phyloP scores from a whole-genome alignment of 1,140 invertebrate genomes.

The Hyles euphorbiae region DNA sequence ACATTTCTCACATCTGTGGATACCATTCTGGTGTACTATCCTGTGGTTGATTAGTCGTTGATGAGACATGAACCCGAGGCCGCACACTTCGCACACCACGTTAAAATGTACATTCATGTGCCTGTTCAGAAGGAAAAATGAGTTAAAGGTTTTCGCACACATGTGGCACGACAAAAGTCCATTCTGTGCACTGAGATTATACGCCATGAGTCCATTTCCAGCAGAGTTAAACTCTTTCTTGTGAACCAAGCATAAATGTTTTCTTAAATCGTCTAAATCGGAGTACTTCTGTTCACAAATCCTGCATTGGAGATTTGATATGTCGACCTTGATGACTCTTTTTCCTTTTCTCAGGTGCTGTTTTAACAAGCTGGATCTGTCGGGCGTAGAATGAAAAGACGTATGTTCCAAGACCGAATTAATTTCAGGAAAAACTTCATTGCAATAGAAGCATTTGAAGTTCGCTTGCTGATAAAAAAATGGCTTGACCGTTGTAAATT shows the following conservation, averaged over 20 bases:
- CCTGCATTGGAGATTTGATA: slow-evolving; percentile 53
- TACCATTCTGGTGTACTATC: slow-evolving; percentile 56
- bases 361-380: slow-evolving; percentile 46
- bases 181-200: slow-evolving; percentile 46
- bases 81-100: slow-evolving; percentile 68
- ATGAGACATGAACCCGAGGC: slow-evolving; percentile 64
- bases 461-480: slow-evolving; percentile 66
- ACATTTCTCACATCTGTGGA: slow-evolving; percentile 57
- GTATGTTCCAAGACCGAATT: slow-evolving; percentile 54
- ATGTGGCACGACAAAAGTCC: slow-evolving; percentile 55
- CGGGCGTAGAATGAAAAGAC: slow-evolving; percentile 37
- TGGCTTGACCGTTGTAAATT: slow-evolving; percentile 54
- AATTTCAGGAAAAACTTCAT: slow-evolving; percentile 58
- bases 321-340: slow-evolving; percentile 63
- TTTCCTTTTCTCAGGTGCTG: slow-evolving; percentile 62
- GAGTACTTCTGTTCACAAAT: slow-evolving; percentile 54
- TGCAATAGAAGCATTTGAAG: slow-evolving; percentile 69
- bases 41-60: slow-evolving; percentile 60
- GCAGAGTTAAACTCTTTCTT: slow-evolving; percentile 60
- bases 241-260: slow-evolving; percentile 43
- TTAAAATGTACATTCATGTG: slow-evolving; percentile 67
- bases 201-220: slow-evolving; percentile 61
- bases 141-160: slow-evolving; percentile 56
- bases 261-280: slow-evolving; percentile 54
- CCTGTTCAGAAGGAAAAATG: slow-evolving; percentile 59